Conservation (phyloP, 2,113 vertebrate genomes). For the Cichladusa arquata region DNA sequence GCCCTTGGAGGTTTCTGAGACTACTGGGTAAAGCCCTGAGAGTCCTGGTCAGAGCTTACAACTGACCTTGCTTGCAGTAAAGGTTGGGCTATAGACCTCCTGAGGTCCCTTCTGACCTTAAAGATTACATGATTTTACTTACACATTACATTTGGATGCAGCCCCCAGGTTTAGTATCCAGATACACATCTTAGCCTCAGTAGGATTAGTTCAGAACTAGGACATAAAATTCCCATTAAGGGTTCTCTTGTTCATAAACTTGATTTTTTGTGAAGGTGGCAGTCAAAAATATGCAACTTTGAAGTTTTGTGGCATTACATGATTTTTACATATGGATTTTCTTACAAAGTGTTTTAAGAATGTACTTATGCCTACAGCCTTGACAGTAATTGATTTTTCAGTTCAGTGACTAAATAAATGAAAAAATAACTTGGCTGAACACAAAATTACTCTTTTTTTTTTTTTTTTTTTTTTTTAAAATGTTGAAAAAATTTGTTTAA, state of each 20-base stretch:
- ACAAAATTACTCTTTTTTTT: background rate
- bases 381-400: slow-evolving; percentile 61
- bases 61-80: background rate
- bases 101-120: background rate
- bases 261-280: background rate
- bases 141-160: background rate
- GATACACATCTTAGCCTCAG: rapidly evolving
- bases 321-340: slow-evolving; percentile 6
- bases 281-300: background rate
- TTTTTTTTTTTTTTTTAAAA: background rate
- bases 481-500: slow-evolving; percentile 9
- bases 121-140: background rate
- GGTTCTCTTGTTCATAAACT: background rate
- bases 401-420: slow-evolving; percentile 51
- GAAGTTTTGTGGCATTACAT: background rate
- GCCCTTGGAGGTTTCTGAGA: background rate
- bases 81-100: background rate
- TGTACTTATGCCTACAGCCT: background rate
- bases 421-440: slow-evolving; percentile 36
- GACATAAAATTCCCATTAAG: background rate
- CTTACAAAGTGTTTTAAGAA: background rate
- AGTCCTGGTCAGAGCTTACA: background rate
- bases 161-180: background rate
- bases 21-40: background rate
- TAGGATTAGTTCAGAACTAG: background rate